Base-by-base conservation (phyloP, 1,140 invertebrate species). In the Chrysoperla carnea region DNA sequence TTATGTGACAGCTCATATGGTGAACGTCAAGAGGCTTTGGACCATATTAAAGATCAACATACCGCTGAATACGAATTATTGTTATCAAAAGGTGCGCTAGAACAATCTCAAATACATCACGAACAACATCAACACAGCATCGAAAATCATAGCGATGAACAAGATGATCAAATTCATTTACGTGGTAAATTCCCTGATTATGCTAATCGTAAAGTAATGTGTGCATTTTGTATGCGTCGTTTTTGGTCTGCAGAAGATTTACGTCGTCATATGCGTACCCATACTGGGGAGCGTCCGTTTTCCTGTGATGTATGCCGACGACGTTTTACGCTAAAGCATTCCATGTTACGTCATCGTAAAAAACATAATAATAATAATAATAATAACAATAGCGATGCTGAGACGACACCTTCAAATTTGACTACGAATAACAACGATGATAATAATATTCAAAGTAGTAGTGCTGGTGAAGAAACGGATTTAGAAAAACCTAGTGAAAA, bases 221-320 rank as follows among this genome's bases (percentile, higher is more conserved):
- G 88, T 57, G 84, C 85, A 1, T 89, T 94, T 52, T 95, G 90
- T 58, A 71, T 91, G 52, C 79, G 88, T 45, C 76, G 87, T 35
- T 92, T 92, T 60, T 92, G 87, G 86, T 93, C 88, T 0, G 81
- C 89, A 0, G 88, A 93, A 57, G 90, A 95, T 61, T 64, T 95
- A 1, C 70, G 88, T 0, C 75, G 88, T 7, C 91, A 95, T 60
- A 91, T 94, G 84, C 64, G 87, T 33, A 87, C 84, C 0, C 84
- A 90, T 53, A 87, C 84, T 0, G 84, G 84, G 0, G 86, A 88
- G 54, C 60, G 84, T 1, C 76, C 76, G 0, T 87, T 84, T 55
- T 73, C 80, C 35, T 88, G 84, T 49, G 79, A 85, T 52, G 75
- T 86, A 8, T 92, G 88, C 54, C 61, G 75, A 8, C 64, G 85